phyloP scores from a whole-genome alignment of 2,888 invertebrate genomes.

The Endotricha flammealis region DNA sequence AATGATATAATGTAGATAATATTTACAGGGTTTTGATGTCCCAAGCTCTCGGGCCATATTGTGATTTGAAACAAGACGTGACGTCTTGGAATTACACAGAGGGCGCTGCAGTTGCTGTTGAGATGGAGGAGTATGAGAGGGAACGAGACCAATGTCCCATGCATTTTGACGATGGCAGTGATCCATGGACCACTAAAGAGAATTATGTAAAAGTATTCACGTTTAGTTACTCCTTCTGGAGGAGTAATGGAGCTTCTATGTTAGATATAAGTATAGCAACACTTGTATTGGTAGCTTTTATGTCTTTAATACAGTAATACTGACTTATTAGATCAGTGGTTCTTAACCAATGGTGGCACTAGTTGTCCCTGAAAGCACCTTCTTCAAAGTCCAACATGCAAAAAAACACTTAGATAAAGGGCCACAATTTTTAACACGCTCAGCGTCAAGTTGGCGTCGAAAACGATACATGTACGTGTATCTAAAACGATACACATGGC shows the following conservation, averaged over 20 bases:
- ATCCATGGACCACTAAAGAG: slow-evolving; percentile 89
- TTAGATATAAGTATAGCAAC: slow-evolving; percentile 29
- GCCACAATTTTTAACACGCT: too few relatives aligned
- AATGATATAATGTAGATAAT: not conserved
- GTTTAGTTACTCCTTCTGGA: slow-evolving; percentile 59
- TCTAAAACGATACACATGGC: too few relatives aligned
- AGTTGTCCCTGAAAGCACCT: too few relatives aligned
- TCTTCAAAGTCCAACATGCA: too few relatives aligned
- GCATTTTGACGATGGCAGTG: slow-evolving; percentile 95
- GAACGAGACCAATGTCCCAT: slow-evolving; percentile 98
- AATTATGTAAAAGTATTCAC: slow-evolving; percentile 84
- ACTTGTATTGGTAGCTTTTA: slow-evolving; percentile 30
- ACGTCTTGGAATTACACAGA: slow-evolving; percentile 92
- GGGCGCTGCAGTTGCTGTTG: slow-evolving; percentile 94
- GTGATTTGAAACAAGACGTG: slow-evolving; percentile 93
- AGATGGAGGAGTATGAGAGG: slow-evolving; percentile 94
- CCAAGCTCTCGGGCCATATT: slow-evolving; percentile 94
- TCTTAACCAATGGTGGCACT: too few relatives aligned
- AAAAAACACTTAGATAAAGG: too few relatives aligned
- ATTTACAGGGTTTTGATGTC: slow-evolving; percentile 79
- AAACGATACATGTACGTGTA: too few relatives aligned
- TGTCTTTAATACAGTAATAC: slow-evolving; percentile 28
- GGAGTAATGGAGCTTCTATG: slow-evolving; percentile 35
- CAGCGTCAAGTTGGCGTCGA: too few relatives aligned
- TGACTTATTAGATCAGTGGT: too few relatives aligned